Base-by-base conservation (phyloP, 2,113 vertebrate genomes). In the Siphamia tubifer region DNA sequence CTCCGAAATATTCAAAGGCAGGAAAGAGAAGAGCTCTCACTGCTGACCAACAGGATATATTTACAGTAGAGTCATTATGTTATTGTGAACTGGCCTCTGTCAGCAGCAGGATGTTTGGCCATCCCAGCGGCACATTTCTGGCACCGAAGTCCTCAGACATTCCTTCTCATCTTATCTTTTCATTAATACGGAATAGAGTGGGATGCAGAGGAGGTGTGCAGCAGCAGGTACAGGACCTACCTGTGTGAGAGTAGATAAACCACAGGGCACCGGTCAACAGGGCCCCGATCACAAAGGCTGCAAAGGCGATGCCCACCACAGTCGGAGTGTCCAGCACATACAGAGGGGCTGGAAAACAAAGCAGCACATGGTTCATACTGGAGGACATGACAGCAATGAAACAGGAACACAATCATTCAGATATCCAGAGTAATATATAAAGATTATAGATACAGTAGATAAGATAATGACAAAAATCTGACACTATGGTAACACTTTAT, bases 171-270 rank as follows among this genome's bases (percentile, higher is more conserved):
- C 74, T 82, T 81, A 77, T 85, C 74, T 75, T 73, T 77, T 78
- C 66, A 76, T 77, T 62, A 78, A 56, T 8, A 55, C 2, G 1
- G 45, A 63, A 64, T n/a, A 9, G 12, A 9, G 11, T 6, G 11
- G 42, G 67, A 61, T 15, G 43, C 51, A 53, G 55, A 3, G 53
- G 36, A 44, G 62, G 47, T 0, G 24, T 1, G 1, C 32, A 55
- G 65, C 40, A 38, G 49, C 54, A 73, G 57, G 73, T 79, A 10
- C 55, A 64, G 23, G 62, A 68, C 93, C 67, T 66, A 98, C 97
- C 95, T 91, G 97, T 99, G 88, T 94, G 96, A 0, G 96, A 94
- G 82, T 99, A 98, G 92, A 99, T 98, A 53, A 95, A 98, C 97
- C 97, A 99, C 74, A 99, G 88, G 1, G 96, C 96, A 51, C 95